phyloP scores from a whole-genome alignment of 2,113 vertebrate species.

The Elephantulus edwardii region DNA sequence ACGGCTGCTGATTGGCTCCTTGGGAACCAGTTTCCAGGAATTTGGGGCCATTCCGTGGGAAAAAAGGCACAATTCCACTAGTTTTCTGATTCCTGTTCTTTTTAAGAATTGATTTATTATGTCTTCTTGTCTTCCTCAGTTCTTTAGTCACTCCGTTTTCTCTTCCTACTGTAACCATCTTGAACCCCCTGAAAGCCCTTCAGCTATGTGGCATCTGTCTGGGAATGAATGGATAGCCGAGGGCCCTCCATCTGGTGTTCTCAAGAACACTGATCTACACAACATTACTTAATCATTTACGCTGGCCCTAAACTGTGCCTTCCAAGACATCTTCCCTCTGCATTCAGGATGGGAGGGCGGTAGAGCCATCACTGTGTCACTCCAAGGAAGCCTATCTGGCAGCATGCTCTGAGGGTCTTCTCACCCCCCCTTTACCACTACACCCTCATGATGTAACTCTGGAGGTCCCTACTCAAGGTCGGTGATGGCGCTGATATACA shows the following conservation, averaged over 20 bases:
- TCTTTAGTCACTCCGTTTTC: background rate
- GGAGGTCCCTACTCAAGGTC: conserved; percentile 64
- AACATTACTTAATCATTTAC: conserved; percentile 63
- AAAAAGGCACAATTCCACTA: conserved; percentile 12
- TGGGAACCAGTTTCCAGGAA: conserved; percentile 50
- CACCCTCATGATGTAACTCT: conserved; percentile 29
- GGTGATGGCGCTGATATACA: background rate
- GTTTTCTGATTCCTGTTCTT: background rate
- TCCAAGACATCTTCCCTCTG: conserved; percentile 66
- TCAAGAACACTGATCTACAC: conserved; percentile 49
- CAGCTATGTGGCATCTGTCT: conserved; percentile 52
- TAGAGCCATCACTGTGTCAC: conserved; percentile 17
- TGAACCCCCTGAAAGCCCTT: conserved; percentile 55
- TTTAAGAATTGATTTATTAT: background rate
- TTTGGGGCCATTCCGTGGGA: rapidly evolving
- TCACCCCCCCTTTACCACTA: conserved; percentile 46
- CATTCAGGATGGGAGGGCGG: conserved; percentile 21
- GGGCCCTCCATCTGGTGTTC: conserved; percentile 62
- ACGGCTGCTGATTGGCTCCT: background rate
- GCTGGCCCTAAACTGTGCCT: conserved; percentile 43
- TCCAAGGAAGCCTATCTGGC: conserved; percentile 64
- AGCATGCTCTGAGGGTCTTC: background rate
- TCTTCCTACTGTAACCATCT: background rate
- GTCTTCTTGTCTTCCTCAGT: rapidly evolving
- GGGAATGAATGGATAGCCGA: conserved; percentile 62